A percentile compares a stretch with the other conserved stretches of the same genome.
Conservation (phyloP, 1,140 invertebrate genomes). For the Drosophila busckii region DNA sequence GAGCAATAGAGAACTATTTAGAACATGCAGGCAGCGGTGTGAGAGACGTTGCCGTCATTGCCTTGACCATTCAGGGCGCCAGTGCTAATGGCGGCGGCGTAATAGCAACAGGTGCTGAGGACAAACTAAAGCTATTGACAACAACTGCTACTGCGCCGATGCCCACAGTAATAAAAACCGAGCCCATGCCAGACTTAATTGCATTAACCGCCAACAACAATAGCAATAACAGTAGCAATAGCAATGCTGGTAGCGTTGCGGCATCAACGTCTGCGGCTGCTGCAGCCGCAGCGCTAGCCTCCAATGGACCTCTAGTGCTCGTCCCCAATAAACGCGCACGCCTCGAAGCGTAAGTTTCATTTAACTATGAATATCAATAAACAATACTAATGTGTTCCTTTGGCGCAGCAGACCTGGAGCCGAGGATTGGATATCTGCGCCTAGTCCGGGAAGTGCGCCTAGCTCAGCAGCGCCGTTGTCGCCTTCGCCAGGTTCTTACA, state of each 20-base stretch:
- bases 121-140: conserved; percentile 64
- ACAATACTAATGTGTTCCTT: too few relatives aligned
- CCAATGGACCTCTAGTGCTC: conserved; percentile 64
- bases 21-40: too few relatives aligned
- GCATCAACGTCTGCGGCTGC: conserved; percentile 47
- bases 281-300: conserved; percentile 22
- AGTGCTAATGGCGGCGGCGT: conserved; percentile 54
- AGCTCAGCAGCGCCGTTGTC: conserved; percentile 82
- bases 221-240: conserved; percentile 11
- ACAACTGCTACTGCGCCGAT: conserved; percentile 46
- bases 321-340: conserved; percentile 62
- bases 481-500: conserved; percentile 82
- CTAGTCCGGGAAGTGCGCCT: conserved; percentile 82
- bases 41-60: conserved; percentile 23
- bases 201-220: conserved; percentile 39
- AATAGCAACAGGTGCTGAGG: conserved; percentile 41
- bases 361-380: too few relatives aligned
- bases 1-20: too few relatives aligned
- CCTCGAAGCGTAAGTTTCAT: conserved; percentile 67
- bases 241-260: conserved; percentile 12
- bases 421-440: conserved; percentile 83
- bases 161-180: conserved; percentile 59
- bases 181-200: conserved; percentile 70
- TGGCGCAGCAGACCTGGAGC: too few relatives aligned
- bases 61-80: conserved; percentile 48